Evolutionary conservation across 2,113 vertebrate genomes (phyloP).

Genomic region (Canis aureus): DNA sequence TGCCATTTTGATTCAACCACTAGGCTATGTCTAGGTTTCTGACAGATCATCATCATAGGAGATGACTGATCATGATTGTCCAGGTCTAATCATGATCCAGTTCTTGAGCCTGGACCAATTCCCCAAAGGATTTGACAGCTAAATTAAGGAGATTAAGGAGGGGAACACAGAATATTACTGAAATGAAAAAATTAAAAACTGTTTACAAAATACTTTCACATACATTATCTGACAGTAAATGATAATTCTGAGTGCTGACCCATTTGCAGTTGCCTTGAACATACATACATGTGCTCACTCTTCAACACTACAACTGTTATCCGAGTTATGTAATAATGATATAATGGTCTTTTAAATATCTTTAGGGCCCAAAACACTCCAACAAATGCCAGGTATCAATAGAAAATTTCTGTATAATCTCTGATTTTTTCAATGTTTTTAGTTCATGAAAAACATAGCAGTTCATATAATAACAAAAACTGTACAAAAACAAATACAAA

Average conservation of each 20-base stretch:
- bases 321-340: neutral
- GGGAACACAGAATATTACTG: neutral
- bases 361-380: accelerated
- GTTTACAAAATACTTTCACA: neutral
- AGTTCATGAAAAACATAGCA: neutral
- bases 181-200: neutral
- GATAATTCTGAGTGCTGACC: neutral
- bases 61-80: neutral
- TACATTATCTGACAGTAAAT: neutral
- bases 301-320: neutral
- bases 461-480: neutral
- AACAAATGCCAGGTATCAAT: neutral
- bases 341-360: neutral
- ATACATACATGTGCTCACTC: neutral
- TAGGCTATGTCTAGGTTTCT: neutral
- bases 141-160: neutral
- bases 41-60: neutral
- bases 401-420: neutral
- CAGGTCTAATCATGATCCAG: neutral
- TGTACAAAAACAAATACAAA: neutral
- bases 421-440: neutral
- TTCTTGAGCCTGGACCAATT: neutral
- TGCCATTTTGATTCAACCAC: neutral
- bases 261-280: neutral
- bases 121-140: neutral